Conservation (phyloP, 2,888 invertebrate genomes). For the Caenorhabditis japonica region DNA sequence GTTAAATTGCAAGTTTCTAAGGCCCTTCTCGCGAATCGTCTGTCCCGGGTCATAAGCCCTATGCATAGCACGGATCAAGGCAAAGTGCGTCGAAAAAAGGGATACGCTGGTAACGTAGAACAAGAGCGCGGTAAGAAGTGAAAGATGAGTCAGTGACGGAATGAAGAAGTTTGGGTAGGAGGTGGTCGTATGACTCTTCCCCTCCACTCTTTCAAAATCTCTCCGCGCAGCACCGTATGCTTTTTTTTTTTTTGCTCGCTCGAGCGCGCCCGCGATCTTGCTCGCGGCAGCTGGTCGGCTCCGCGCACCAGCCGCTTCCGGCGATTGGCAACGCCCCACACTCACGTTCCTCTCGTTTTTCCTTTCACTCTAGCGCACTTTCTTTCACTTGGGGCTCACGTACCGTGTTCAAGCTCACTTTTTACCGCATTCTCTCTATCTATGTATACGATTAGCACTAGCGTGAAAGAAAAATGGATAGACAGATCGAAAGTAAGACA, state of each 20-base stretch:
- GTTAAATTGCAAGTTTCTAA: slow-evolving; percentile 6
- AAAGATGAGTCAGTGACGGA: slow-evolving; percentile 49
- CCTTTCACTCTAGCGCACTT: slow-evolving; percentile 42
- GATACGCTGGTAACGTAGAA: not conserved
- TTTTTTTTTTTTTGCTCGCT: no score
- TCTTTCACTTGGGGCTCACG: no score
- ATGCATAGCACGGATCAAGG: slow-evolving; percentile 28
- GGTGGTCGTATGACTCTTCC: no score
- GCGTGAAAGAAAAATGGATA: no score
- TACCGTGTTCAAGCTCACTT: no score
- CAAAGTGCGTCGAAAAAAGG: not conserved
- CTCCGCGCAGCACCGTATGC: no score
- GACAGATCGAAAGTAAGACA: no score
- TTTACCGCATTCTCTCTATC: no score
- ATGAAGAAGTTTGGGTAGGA: slow-evolving; percentile 36
- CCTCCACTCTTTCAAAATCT: no score
- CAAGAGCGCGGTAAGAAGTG: not conserved
- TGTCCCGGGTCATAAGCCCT: slow-evolving; percentile 52
- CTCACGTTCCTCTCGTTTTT: slow-evolving; percentile 20
- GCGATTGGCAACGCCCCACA: slow-evolving; percentile 39
- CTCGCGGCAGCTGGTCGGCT: slow-evolving; percentile 18
- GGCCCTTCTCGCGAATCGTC: slow-evolving; percentile 47
- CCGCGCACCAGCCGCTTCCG: slow-evolving; percentile 38
- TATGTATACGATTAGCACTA: no score
- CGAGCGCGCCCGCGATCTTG: slow-evolving; percentile 46